Conservation (phyloP, 2,797 vertebrate species). For the Mus spretus region DNA sequence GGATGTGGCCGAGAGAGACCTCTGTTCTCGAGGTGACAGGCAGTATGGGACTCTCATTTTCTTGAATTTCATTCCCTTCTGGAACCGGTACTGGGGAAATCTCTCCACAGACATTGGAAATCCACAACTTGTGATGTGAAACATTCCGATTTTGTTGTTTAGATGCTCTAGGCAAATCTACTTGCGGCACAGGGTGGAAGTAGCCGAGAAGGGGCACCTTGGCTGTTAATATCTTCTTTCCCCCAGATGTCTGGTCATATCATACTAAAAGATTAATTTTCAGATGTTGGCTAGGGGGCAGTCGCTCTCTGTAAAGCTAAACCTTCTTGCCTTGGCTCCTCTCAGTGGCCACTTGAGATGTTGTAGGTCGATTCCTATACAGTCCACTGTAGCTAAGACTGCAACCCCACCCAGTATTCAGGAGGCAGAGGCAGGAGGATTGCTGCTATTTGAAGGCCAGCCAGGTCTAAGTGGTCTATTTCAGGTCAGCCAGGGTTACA, state of each 20-base stretch:
- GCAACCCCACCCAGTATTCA: background rate
- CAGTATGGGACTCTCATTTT: too few relatives aligned
- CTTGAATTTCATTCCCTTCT: background rate
- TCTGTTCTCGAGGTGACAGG: background rate
- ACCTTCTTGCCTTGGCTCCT: background rate
- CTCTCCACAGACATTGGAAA: background rate
- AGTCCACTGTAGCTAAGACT: background rate
- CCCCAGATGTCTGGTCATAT: background rate
- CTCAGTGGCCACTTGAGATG: background rate
- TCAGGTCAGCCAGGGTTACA: background rate
- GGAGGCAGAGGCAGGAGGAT: background rate
- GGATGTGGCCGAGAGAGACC: background rate
- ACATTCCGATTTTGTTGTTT: background rate
- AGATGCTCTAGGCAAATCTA: rapidly evolving
- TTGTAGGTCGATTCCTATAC: background rate
- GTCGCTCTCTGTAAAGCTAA: background rate
- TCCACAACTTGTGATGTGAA: background rate
- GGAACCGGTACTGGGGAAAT: background rate
- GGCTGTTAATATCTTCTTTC: background rate
- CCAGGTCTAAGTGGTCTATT: background rate
- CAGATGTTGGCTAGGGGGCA: background rate
- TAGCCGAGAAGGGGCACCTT: background rate
- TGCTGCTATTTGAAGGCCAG: background rate
- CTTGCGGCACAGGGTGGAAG: background rate
- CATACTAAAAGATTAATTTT: background rate